Percentiles rank a stretch among this genome's conserved stretches.
Conservation (phyloP, 2,888 invertebrate genomes). For the Kuschelorhynchus macadamiae region DNA sequence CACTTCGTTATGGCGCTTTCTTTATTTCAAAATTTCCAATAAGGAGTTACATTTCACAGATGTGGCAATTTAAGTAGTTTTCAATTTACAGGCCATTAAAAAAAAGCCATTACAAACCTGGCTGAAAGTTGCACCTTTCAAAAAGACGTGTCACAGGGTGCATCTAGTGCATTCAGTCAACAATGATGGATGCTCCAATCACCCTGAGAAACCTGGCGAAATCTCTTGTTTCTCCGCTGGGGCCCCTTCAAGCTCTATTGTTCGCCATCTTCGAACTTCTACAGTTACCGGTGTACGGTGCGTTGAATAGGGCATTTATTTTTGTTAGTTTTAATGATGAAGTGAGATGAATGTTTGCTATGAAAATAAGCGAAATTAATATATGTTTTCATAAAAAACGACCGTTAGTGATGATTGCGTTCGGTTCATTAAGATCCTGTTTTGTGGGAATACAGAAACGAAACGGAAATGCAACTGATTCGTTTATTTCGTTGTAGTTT, state of each 20-base stretch:
- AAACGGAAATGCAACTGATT: no score
- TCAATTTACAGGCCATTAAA: no score
- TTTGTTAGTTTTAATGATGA: constrained; percentile 27
- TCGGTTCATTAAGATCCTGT: neutral
- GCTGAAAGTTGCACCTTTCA: constrained; percentile 43
- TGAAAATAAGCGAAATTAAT: constrained; percentile 1
- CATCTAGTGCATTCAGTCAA: constrained; percentile 58
- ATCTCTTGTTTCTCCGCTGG: constrained; percentile 56
- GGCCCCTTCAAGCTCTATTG: constrained; percentile 42
- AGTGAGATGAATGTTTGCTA: constrained; percentile 25
- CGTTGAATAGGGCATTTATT: constrained; percentile 25
- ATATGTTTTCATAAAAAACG: neutral
- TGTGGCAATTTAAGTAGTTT: no score
- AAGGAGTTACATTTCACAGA: no score
- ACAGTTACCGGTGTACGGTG: constrained; percentile 19
- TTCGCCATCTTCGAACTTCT: constrained; percentile 28
- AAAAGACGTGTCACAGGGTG: constrained; percentile 53
- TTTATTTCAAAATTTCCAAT: no score
- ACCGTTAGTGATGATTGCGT: neutral
- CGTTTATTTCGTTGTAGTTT: no score
- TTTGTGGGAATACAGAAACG: no score
- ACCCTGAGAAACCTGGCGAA: constrained; percentile 60
- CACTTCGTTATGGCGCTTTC: no score
- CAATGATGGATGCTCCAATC: constrained; percentile 62
- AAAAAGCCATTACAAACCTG: neutral